A percentile compares a stretch with the other conserved stretches of the same genome.
phyloP scores from a whole-genome alignment of 2,888 invertebrate species.

The Cephus spinipes region DNA sequence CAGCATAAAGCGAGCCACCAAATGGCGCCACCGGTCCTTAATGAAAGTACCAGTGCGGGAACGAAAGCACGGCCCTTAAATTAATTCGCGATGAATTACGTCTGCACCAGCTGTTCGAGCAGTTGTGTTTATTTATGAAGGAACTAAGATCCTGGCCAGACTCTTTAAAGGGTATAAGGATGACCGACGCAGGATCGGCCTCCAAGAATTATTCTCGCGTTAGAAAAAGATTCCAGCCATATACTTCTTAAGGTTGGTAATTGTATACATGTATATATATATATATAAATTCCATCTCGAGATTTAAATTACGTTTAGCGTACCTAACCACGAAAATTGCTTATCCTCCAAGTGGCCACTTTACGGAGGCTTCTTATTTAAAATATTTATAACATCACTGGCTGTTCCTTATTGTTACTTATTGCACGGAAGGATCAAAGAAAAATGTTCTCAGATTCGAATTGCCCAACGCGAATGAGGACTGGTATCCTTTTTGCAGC shows the following conservation, averaged over 20 bases:
- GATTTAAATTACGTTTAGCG: background rate
- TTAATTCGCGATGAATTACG: constrained; percentile 68
- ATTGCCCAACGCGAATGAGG: background rate
- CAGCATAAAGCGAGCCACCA: constrained; percentile 64
- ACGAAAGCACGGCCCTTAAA: constrained; percentile 58
- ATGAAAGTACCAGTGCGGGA: constrained; percentile 62
- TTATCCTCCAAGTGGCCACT: background rate
- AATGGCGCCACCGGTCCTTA: constrained; percentile 64
- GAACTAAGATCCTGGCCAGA: constrained; percentile 59
- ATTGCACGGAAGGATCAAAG: background rate
- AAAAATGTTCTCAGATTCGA: background rate
- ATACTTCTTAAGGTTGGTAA: constrained; percentile 12
- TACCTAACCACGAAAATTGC: background rate
- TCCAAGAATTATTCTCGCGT: background rate
- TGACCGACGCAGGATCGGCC: background rate
- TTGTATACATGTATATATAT: constrained; percentile 26
- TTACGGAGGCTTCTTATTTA: background rate
- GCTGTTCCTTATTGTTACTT: background rate
- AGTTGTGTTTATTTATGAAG: constrained; percentile 67
- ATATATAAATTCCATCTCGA: constrained; percentile 18
- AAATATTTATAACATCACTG: background rate
- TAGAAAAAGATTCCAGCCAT: constrained; percentile 10
- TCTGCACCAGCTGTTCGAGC: constrained; percentile 65
- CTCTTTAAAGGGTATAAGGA: constrained; percentile 39
- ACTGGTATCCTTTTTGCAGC: background rate